These are phyloP conservation scores for Dicentrarchus labrax DNA, from an alignment of 2,113 vertebrate genomes.

Conservation along the genomic window DNA sequence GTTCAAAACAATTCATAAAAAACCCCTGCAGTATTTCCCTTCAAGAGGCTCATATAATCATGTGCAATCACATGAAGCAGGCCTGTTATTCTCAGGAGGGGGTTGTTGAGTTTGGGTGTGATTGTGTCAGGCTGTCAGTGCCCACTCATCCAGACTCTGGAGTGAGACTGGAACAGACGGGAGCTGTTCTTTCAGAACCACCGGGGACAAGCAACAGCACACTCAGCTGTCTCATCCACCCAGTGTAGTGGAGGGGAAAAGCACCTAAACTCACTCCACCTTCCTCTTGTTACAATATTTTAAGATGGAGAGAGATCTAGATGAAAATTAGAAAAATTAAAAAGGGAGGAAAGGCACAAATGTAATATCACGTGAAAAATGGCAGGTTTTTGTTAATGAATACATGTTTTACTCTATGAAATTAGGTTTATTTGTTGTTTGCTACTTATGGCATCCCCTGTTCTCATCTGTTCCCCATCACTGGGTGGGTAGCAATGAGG, in stretches of 20 bases:
- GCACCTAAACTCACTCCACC: slow-evolving; percentile 41
- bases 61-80: slow-evolving; percentile 71
- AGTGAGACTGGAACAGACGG: slow-evolving; percentile 72
- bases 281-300: slow-evolving; percentile 4
- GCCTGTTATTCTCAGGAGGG: slow-evolving; percentile 68
- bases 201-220: slow-evolving; percentile 72
- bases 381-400: neutral
- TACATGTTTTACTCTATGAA: neutral
- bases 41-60: slow-evolving; percentile 65
- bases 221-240: slow-evolving; percentile 66
- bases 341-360: neutral
- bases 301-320: neutral
- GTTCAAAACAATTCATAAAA: slow-evolving; percentile 58
- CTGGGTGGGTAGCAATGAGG: slow-evolving; percentile 19
- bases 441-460: neutral
- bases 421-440: neutral
- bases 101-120: slow-evolving; percentile 75
- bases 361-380: neutral
- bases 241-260: slow-evolving; percentile 47
- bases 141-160: slow-evolving; percentile 75
- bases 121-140: slow-evolving; percentile 79
- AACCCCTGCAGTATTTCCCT: slow-evolving; percentile 28
- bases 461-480: slow-evolving; percentile 3
- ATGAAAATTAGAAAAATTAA: neutral
- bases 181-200: slow-evolving; percentile 82